Conservation (phyloP, 2,797 vertebrate species). For the Gambusia yucatana region DNA sequence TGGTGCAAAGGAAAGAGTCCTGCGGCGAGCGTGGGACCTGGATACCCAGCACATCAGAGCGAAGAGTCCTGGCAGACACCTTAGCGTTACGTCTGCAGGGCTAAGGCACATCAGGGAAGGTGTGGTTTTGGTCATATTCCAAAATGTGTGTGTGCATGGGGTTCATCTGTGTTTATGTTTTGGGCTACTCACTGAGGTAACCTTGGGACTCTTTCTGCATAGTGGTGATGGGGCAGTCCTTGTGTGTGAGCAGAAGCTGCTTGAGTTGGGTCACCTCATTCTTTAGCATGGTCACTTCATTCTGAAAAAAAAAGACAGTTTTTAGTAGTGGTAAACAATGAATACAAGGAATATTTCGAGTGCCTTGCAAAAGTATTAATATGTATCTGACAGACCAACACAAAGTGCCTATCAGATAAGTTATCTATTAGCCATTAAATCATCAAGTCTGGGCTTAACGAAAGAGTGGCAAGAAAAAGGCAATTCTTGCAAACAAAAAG, state of each 20-base stretch:
- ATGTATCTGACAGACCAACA: not conserved
- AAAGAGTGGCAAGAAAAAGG: not conserved
- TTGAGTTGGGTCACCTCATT: conserved; percentile 99
- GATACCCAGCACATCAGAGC: conserved; percentile 50
- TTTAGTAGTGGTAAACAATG: not conserved
- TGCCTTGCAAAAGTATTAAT: not conserved
- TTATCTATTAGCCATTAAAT: not conserved
- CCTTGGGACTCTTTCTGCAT: conserved; percentile 99
- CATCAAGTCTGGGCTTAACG: not conserved
- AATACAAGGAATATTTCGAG: not conserved
- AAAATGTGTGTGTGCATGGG: conserved; percentile 30
- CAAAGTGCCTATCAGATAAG: not conserved
- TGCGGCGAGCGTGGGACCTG: conserved; percentile 56
- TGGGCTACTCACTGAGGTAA: conserved; percentile 97
- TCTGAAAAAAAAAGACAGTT: conserved; percentile 77
- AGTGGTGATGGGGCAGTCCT: conserved; percentile 99
- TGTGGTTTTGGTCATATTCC: conserved; percentile 35
- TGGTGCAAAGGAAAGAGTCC: conserved; percentile 59
- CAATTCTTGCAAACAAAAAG: not conserved
- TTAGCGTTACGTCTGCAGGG: conserved; percentile 42
- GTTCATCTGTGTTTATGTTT: conserved; percentile 52
- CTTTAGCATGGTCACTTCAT: conserved; percentile 99
- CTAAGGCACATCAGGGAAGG: conserved; percentile 46
- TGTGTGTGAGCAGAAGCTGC: conserved; percentile 98
- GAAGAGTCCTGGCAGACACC: conserved; percentile 46